Base-by-base conservation (phyloP, 2,113 vertebrate genomes). In the Stegostoma tigrinum region DNA sequence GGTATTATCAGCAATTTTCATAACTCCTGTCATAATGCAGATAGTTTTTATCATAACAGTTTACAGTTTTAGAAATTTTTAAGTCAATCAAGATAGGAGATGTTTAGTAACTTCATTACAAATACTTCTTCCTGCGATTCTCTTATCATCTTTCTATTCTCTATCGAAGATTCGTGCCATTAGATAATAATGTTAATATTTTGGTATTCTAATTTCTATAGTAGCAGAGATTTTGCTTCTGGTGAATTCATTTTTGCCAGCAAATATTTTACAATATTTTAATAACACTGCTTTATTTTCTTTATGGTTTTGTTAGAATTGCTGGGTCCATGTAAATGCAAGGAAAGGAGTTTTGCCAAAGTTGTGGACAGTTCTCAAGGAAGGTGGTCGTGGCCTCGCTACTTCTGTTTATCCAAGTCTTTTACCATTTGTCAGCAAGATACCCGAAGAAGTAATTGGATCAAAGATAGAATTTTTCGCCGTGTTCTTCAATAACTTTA, bases 271-370 rank as follows among this genome's bases (percentile, higher is more conserved):
- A 10, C 30, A 42, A 52, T 52, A 52, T 95, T 67, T 95, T 95
- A 67, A 17, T 66, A 38, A 90, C 87, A 64, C 66, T 94, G 61
- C 17, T 42, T 66, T 94, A 27, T 48, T 42, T 94, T 95, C 14
- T 72, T 95, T 30, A 48, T 45, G 21, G 96, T 96, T 96, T 70
- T 89, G 24, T 38, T 96, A 99, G 99, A 98, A 99, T 96, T 99
- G 99, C 96, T 99, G 99, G 99, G 97, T 96, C 95, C 98, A 99
- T 45, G 98, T 99, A 10, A 99, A 98, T 96, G 98, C 98, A 64
- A 98, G 96, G 96, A 99, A 99, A 96, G 99, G 98, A 68, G 98
- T 99, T 96, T 97, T 99, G 67, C 99, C 99, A 5, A 99, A 99
- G 96, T 97, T 99, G 0, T 99, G 98, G 97, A 80, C 96, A 67